phyloP scores from a whole-genome alignment of 2,888 invertebrate species.

The Pheosia tremula region DNA sequence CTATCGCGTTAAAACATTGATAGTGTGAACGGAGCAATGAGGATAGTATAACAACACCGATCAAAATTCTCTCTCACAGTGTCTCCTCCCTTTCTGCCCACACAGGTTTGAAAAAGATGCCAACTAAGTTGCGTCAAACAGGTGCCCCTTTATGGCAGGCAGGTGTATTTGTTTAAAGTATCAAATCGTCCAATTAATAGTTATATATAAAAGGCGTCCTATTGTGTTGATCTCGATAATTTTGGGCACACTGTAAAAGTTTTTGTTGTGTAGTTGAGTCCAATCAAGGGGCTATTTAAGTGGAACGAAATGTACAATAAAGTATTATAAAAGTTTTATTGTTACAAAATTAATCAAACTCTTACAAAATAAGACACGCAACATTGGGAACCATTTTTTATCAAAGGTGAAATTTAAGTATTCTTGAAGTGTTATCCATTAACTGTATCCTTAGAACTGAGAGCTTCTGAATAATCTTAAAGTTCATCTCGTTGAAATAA shows the following conservation, averaged over 20 bases:
- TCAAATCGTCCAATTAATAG: constrained; percentile 64
- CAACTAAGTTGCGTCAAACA: constrained; percentile 46
- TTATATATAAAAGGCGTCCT: constrained; percentile 39
- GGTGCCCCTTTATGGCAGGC: constrained; percentile 49
- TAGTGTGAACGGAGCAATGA: neutral
- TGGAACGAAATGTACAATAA: constrained; percentile 33
- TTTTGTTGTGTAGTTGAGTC: constrained; percentile 40
- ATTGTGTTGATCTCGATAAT: constrained; percentile 36
- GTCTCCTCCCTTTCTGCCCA: constrained; percentile 30
- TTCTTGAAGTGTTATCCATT: constrained; percentile 10
- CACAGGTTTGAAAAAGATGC: constrained; percentile 30
- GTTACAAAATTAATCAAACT: constrained; percentile 40
- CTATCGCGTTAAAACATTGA: no score
- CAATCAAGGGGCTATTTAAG: constrained; percentile 46
- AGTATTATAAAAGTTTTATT: constrained; percentile 34
- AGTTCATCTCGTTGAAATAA: constrained; percentile 17
- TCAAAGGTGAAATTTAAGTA: constrained; percentile 28
- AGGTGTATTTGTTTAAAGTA: constrained; percentile 68
- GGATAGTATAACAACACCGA: constrained; percentile 30
- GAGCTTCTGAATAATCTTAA: constrained; percentile 1
- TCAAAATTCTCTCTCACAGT: constrained; percentile 36
- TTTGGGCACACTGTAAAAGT: constrained; percentile 37
- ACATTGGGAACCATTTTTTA: constrained; percentile 12
- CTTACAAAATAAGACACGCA: constrained; percentile 34
- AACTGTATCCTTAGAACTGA: neutral